Evolutionary conservation across 1,140 invertebrate genomes (phyloP).

Genomic region (Oncopeltus fasciatus): DNA sequence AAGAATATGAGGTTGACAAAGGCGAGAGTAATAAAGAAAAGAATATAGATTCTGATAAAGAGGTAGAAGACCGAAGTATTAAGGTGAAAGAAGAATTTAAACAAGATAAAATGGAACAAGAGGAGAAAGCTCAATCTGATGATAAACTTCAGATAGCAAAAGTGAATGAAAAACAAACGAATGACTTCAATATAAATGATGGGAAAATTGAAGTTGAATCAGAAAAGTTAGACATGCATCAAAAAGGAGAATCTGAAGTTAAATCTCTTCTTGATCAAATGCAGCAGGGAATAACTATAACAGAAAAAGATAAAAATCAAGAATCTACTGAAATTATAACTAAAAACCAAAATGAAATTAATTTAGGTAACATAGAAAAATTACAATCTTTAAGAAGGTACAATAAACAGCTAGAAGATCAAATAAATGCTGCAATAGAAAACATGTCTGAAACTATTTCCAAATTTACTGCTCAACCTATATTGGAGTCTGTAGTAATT

Average conservation of each 20-base stretch:
- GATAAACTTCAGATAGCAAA: conserved; percentile 5
- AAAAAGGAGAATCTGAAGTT: conserved; percentile 11
- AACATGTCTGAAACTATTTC: background rate
- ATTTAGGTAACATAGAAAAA: background rate
- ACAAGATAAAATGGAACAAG: background rate
- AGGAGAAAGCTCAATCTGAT: background rate
- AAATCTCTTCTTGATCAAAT: too few species aligned
- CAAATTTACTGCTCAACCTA: background rate
- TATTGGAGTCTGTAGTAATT: background rate
- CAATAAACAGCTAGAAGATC: background rate
- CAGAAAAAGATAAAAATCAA: too few species aligned
- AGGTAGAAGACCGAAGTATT: conserved; percentile 12
- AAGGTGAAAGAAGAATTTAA: background rate
- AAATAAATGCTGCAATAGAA: background rate
- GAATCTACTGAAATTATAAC: too few species aligned
- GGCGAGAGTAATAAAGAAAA: too few species aligned
- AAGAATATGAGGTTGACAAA: too few species aligned
- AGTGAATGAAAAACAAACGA: conserved; percentile 2
- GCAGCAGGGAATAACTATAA: too few species aligned
- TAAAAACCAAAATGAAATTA: too few species aligned
- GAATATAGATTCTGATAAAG: too few species aligned
- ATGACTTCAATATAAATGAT: conserved; percentile 16
- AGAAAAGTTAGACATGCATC: conserved; percentile 14
- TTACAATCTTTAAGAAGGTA: background rate
- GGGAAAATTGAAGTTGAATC: conserved; percentile 18